A percentile compares a stretch with the other conserved stretches of the same genome.
Conservation (phyloP, 2,888 invertebrate species). For the Pyrrhosoma nymphula region DNA sequence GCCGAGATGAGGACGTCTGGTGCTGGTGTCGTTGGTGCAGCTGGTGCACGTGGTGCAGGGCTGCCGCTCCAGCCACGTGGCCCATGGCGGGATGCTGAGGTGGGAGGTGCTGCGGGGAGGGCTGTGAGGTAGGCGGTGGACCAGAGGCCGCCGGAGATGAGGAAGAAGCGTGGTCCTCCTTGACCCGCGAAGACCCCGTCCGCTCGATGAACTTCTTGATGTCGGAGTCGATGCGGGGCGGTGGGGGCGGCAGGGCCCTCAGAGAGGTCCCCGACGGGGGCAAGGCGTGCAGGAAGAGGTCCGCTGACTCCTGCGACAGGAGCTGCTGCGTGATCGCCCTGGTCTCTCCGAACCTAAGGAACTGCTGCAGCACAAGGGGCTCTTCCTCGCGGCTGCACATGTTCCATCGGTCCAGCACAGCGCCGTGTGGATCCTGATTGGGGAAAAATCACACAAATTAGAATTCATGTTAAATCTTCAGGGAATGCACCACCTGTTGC, state of each 20-base stretch:
- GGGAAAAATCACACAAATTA: slow-evolving; percentile 74
- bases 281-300: slow-evolving; percentile 68
- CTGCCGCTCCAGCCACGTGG: neutral
- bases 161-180: neutral
- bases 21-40: slow-evolving; percentile 44
- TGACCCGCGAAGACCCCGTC: slow-evolving; percentile 72
- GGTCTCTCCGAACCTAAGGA: slow-evolving; percentile 93
- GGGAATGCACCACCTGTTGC: no score
- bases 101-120: neutral
- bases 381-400: slow-evolving; percentile 93
- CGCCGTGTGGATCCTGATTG: slow-evolving; percentile 88
- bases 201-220: slow-evolving; percentile 81
- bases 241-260: slow-evolving; percentile 78
- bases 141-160: neutral
- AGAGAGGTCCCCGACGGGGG: slow-evolving; percentile 68
- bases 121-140: neutral
- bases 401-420: slow-evolving; percentile 92
- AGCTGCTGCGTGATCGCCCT: slow-evolving; percentile 88
- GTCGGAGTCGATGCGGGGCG: slow-evolving; percentile 78
- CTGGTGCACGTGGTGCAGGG: slow-evolving; percentile 61
- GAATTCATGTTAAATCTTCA: slow-evolving; percentile 70
- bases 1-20: neutral
- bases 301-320: slow-evolving; percentile 76
- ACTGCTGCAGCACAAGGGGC: slow-evolving; percentile 94
- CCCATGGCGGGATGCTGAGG: neutral